These are phyloP conservation scores for Porites evermanni DNA, from an alignment of 92 coral and sea anemone genomes.

Conservation along the genomic window DNA sequence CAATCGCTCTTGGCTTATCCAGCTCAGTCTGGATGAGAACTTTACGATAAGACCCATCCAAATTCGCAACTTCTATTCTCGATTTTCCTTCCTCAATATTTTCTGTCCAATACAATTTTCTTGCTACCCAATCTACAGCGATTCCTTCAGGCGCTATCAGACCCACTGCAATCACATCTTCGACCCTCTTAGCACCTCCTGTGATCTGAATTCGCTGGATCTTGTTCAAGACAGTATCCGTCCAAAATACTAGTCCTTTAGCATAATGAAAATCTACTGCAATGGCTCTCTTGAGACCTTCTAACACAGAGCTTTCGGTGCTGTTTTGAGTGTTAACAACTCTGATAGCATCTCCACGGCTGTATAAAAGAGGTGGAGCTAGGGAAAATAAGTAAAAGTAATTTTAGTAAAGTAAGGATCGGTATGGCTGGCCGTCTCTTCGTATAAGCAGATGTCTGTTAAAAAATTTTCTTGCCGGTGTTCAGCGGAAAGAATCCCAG, in stretches of 20 bases:
- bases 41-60: conserved; percentile 88
- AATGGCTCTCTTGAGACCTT: conserved; percentile 77
- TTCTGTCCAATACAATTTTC: conserved; percentile 91
- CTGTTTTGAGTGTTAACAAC: conserved; percentile 53
- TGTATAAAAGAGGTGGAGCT: conserved; percentile 85
- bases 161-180: conserved; percentile 76
- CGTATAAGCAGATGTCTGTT: too few species aligned
- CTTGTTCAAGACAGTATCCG: conserved; percentile 86
- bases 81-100: conserved; percentile 63
- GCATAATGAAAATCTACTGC: conserved; percentile 82
- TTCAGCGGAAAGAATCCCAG: too few species aligned
- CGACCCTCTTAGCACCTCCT: conserved; percentile 29
- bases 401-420: background rate
- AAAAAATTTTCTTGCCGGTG: too few species aligned
- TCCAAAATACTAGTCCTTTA: conserved; percentile 86
- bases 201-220: conserved; percentile 79
- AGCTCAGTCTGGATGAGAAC: conserved; percentile 81
- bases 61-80: conserved; percentile 87
- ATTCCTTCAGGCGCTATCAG: conserved; percentile 89
- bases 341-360: conserved; percentile 87
- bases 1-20: conserved; percentile 91
- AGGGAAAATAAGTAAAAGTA: conserved; percentile 23
- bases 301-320: conserved; percentile 74
- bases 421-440: too few species aligned
- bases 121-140: conserved; percentile 94